These are phyloP conservation scores for Thecophora atra DNA, from an alignment of 2,888 invertebrate genomes.

Conservation along the genomic window DNA sequence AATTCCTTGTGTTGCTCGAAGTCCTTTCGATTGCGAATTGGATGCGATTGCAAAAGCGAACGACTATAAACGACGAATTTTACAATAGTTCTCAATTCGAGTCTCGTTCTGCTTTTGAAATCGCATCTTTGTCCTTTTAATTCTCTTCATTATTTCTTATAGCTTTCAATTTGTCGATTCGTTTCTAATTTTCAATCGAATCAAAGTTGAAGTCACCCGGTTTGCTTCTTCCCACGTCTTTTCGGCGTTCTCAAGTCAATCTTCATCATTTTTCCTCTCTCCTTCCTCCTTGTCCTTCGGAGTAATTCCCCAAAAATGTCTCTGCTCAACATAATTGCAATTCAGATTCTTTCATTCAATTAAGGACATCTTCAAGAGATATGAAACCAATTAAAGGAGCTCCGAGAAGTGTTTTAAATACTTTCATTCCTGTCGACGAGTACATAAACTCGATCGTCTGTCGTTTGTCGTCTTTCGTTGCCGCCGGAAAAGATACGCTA, in stretches of 20 bases:
- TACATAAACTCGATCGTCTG: slow-evolving; percentile 19
- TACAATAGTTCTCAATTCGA: too few relatives aligned
- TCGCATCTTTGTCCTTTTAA: too few relatives aligned
- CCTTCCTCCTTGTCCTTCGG: neutral
- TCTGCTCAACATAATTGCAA: slow-evolving; percentile 16
- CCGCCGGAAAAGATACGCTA: slow-evolving; percentile 24
- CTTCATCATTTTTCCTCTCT: neutral
- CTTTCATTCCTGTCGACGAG: slow-evolving; percentile 22
- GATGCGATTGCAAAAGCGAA: too few relatives aligned
- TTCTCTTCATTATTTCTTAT: too few relatives aligned
- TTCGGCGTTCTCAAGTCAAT: too few relatives aligned
- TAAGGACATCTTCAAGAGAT: slow-evolving; percentile 29
- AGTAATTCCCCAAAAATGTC: neutral
- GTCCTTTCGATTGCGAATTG: too few relatives aligned
- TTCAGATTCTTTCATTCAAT: slow-evolving; percentile 34
- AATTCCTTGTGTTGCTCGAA: neutral
- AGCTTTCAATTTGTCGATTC: too few relatives aligned
- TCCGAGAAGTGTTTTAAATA: slow-evolving; percentile 29
- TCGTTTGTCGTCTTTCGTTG: neutral
- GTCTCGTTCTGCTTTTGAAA: too few relatives aligned
- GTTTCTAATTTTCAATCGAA: too few relatives aligned
- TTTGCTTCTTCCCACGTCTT: too few relatives aligned
- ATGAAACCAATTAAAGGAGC: slow-evolving; percentile 34
- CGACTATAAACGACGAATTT: too few relatives aligned
- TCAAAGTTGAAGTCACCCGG: too few relatives aligned